Evolutionary conservation across 2,888 invertebrate genomes (phyloP), one percentile per base, ranked within the genome.

Genomic region (Sesia apiformis): DNA sequence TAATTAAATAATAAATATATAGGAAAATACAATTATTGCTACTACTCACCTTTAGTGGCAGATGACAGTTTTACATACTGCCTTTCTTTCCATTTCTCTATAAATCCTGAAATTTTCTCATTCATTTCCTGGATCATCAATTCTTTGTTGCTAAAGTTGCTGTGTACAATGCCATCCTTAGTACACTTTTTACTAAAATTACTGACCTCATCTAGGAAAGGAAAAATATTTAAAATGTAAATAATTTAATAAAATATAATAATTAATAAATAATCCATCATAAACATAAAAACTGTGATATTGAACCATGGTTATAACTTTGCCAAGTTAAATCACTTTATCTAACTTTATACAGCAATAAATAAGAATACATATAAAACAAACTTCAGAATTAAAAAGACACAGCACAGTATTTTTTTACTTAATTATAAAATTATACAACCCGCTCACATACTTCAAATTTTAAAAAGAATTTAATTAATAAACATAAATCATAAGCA

Each of bases 191-290:
- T 88, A 66, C 88, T 88, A 56, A 74, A 76, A 40, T 69, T 71
- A 57, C 74, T 76, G 3, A 88, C 78, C 70, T 81, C 81, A 77
- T 82, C 88, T 89, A 63, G 46, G 76, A 66, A 54, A 42, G 23
- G 23, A 23, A 23, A 23, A 23, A 23, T 23, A 23, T 23, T 23
- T 23, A 23, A 23, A 23, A 23, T 23, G 23, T 23, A 23, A 23
- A 23, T 23, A 23, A 23, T 23, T 23, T 23, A 23, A 23, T 23
- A 23, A 23, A 23, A 23, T 23, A 23, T 23, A 23, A 23, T 1
- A 23, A 23, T 23, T 23, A 23, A 23, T 23, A 23, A 23, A 23
- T 23, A 23, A 23, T 23, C 23, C 23, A 23, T 23, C 23, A 23
- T 23, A 23, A 23, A 23, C 23, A 1, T 23, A 23, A 23, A 23